A percentile compares a stretch with the other conserved stretches of the same genome.
Evolutionary conservation across 2,797 vertebrate species (phyloP).

Genomic region (Pygocentrus nattereri): DNA sequence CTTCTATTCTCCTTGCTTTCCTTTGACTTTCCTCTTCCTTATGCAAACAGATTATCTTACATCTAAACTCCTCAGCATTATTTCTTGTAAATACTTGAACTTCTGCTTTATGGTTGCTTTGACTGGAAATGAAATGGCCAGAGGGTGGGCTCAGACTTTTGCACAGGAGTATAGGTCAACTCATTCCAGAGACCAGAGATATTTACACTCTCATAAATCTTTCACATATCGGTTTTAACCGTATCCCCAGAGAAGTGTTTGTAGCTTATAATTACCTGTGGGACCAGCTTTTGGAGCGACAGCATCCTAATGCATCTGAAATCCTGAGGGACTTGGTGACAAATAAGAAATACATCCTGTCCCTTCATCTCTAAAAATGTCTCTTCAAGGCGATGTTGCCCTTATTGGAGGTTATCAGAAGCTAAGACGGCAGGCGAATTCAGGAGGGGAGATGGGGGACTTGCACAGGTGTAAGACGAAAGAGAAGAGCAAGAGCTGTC

Average conservation of each 20-base stretch:
- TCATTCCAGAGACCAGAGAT: background rate
- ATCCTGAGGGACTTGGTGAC: background rate
- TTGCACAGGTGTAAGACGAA: constrained; percentile 34
- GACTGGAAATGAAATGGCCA: too few relatives aligned
- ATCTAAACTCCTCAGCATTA: too few relatives aligned
- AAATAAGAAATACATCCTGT: constrained; percentile 16
- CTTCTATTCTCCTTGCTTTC: too few relatives aligned
- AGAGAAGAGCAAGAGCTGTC: constrained; percentile 36
- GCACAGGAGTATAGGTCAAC: too few relatives aligned
- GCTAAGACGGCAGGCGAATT: background rate
- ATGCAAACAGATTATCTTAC: too few relatives aligned
- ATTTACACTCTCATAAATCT: background rate
- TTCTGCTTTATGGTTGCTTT: too few relatives aligned
- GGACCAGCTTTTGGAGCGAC: background rate
- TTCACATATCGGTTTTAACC: background rate
- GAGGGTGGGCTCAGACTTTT: too few relatives aligned
- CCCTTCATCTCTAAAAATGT: constrained; percentile 4
- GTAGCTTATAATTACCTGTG: constrained; percentile 16
- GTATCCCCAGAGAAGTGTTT: background rate
- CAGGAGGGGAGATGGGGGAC: background rate
- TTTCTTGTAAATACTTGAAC: too few relatives aligned
- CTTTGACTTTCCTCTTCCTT: too few relatives aligned
- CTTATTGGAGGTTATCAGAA: constrained; percentile 12
- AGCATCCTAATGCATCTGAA: background rate
- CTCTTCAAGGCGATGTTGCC: background rate